These are phyloP conservation scores for Rhorus exstirpatorius DNA, from an alignment of 2,888 invertebrate genomes.

Conservation along the genomic window DNA sequence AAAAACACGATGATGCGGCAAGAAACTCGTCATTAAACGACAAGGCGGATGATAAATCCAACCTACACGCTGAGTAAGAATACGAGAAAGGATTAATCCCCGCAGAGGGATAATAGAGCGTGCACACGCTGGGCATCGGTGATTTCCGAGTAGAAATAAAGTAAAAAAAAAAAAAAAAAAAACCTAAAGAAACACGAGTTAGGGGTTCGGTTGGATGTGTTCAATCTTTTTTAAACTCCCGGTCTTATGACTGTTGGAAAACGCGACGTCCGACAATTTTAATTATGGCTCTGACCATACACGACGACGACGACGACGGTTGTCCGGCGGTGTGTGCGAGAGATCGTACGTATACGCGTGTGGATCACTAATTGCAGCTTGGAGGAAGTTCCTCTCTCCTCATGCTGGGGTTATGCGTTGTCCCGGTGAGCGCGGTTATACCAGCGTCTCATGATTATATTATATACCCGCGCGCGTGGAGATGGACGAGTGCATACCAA, in stretches of 20 bases:
- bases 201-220: conserved; percentile 23
- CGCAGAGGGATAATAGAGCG: conserved; percentile 60
- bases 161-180: conserved; percentile 35
- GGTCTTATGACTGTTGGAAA: conserved; percentile 36
- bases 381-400: conserved; percentile 62
- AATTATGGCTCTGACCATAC: conserved; percentile 78
- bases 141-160: conserved; percentile 44
- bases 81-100: conserved; percentile 52
- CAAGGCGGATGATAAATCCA: conserved; percentile 31
- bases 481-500: not conserved
- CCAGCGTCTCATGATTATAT: conserved; percentile 41
- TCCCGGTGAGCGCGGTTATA: conserved; percentile 37
- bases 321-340: conserved; percentile 23
- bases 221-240: conserved; percentile 37
- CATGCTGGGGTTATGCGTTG: conserved; percentile 36
- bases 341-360: conserved; percentile 72
- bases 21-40: conserved; percentile 42
- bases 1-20: conserved; percentile 14
- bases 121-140: conserved; percentile 43
- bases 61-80: conserved; percentile 36
- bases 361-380: conserved; percentile 81
- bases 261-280: conserved; percentile 77
- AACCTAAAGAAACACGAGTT: not conserved
- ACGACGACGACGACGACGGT: too few relatives aligned
- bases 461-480: conserved; percentile 25